A percentile compares a stretch with the other conserved stretches of the same genome.
phyloP scores from a whole-genome alignment of 2,113 vertebrate species.

The Cephalopterus ornatus region DNA sequence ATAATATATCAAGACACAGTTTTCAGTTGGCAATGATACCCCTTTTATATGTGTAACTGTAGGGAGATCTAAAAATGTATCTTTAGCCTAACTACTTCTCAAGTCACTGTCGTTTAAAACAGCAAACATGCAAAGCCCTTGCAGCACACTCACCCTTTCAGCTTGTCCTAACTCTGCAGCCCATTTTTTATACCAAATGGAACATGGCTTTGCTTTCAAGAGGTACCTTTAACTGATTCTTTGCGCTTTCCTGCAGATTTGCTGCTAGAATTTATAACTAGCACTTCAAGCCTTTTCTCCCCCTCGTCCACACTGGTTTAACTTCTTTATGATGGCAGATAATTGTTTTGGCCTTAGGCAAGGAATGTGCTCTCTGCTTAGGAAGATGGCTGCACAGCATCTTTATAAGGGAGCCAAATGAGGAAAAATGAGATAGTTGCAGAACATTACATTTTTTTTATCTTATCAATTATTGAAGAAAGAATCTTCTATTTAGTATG shows the following conservation, averaged over 20 bases:
- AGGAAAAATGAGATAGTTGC: slow-evolving; percentile 50
- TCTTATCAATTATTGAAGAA: slow-evolving; percentile 70
- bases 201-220: slow-evolving; percentile 20
- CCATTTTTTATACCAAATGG: not conserved
- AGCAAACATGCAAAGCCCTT: not conserved
- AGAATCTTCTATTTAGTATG: not conserved
- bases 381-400: slow-evolving; percentile 46
- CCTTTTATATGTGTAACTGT: not conserved
- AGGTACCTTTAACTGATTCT: not conserved
- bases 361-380: slow-evolving; percentile 63
- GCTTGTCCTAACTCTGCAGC: not conserved
- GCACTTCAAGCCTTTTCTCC: slow-evolving; percentile 45
- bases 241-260: slow-evolving; percentile 2
- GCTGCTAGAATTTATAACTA: slow-evolving; percentile 45
- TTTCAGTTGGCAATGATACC: not conserved
- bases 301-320: slow-evolving; percentile 16
- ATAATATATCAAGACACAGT: not conserved
- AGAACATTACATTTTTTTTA: slow-evolving; percentile 60
- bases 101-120: not conserved
- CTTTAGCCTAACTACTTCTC: not conserved
- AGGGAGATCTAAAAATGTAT: not conserved
- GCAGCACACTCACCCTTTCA: not conserved
- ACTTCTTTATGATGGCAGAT: slow-evolving; percentile 68
- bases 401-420: slow-evolving; percentile 39
- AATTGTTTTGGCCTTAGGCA: slow-evolving; percentile 72